Conservation (phyloP, 2,113 vertebrate species). For the Prinia subflava region DNA sequence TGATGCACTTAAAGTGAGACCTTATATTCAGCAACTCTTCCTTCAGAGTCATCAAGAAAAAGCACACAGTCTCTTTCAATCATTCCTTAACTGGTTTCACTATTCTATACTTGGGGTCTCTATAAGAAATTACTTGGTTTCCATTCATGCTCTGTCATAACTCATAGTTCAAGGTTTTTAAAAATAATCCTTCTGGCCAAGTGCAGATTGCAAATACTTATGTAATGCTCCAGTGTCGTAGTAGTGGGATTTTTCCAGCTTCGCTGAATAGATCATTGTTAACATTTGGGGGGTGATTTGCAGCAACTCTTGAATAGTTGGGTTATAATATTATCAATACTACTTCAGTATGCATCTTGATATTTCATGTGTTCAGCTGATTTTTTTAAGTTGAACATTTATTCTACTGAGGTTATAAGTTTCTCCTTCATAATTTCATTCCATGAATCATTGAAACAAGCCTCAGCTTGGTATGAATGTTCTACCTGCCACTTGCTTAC, state of each 20-base stretch:
- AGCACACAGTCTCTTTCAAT: not conserved
- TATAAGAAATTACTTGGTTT: conserved; percentile 23
- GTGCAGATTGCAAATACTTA: not conserved
- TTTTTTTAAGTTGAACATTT: not conserved
- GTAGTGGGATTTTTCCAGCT: not conserved
- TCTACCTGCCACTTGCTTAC: not conserved
- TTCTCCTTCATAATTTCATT: conserved; percentile 7
- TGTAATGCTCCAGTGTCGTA: not conserved
- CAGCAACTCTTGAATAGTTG: not conserved
- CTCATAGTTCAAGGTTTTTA: conserved; percentile 3
- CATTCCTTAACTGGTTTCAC: not conserved
- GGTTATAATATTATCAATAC: not conserved
- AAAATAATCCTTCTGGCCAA: conserved; percentile 12
- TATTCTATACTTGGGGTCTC: not conserved
- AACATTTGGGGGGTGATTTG: not conserved
- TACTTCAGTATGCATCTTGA: not conserved
- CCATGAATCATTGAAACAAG: not conserved
- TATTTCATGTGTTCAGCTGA: not conserved
- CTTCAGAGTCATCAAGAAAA: not conserved
- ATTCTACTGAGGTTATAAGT: not conserved
- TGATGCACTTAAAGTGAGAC: not conserved
- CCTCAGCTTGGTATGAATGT: not conserved
- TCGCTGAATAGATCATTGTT: conserved; percentile 18
- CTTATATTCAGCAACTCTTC: not conserved
- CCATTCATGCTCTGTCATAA: not conserved